Evolutionary conservation across 2,888 invertebrate genomes (phyloP), one percentile per base, ranked within the genome.

Genomic region (Drosophila formosana): DNA sequence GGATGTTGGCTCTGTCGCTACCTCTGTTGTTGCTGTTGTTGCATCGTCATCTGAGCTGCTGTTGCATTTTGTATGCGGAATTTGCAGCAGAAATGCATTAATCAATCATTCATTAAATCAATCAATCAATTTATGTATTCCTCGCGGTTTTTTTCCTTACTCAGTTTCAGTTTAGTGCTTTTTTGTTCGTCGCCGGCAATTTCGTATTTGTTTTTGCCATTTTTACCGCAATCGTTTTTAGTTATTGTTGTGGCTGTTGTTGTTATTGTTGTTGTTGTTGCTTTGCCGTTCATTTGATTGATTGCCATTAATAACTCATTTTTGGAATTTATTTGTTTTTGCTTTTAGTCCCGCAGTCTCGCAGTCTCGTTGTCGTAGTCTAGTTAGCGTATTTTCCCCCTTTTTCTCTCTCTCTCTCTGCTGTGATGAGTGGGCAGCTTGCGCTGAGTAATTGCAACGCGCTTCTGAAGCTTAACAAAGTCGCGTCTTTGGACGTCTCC

Each of bases 71-170:
- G 85, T 87, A 87, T 87, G 76, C 73, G 88, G 85, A 76, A 89
- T 86, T 86, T 89, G 89, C 86, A 89, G 82, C 84, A 84, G 88
- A 87, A 81, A 86, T 90, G 86, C 90, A 87, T 87, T 87, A 87
- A 87, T 87, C 86, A 87, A 90, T 89, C 90, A 90, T 90, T 90
- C 89, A 90, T 89, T 87, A 90, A 87, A 87, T 89, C 86, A 90
- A 90, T 87, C 86, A 86, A 89, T 86, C 88, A 89, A 84, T 87
- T 84, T 73, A 76, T 78, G 66, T 76, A 81, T 78, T 88, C 78
- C 70, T 72, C 73, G 72, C 75, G 65, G 57, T 69, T 78, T 50
- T 60, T 49, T 50, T 46, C 66, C 0, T 13, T 23, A 4, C 7
- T 23, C 18, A 8, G 30, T 58, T 63, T 66, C 55, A 45, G 34